These are phyloP conservation scores for Pemphredon lugubris DNA, from an alignment of 2,888 invertebrate genomes.

Conservation along the genomic window DNA sequence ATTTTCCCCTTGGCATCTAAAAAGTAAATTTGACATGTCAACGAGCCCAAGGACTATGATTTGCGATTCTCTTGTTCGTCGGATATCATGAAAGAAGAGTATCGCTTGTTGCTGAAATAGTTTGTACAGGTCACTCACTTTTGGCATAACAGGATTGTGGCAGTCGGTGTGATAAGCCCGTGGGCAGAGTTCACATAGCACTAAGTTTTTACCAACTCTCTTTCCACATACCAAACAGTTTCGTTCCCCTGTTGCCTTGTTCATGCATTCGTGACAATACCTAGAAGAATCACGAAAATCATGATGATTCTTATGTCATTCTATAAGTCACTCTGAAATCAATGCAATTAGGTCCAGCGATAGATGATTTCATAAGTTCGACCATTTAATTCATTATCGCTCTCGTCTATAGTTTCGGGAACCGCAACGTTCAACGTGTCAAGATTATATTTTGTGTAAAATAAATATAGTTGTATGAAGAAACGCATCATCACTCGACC, in stretches of 20 bases:
- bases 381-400: no score
- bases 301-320: background rate
- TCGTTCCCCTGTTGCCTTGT: conserved; percentile 94
- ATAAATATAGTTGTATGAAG: no score
- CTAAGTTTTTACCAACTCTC: conserved; percentile 86
- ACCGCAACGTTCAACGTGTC: no score
- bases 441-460: no score
- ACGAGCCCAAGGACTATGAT: background rate
- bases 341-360: no score
- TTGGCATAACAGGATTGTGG: conserved; percentile 92
- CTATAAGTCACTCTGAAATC: no score
- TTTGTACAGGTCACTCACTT: conserved; percentile 81
- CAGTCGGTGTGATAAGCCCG: conserved; percentile 97
- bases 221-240: conserved; percentile 97
- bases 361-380: no score
- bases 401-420: no score
- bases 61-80: background rate
- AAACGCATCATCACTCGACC: no score
- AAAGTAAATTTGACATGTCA: conserved; percentile 36
- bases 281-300: conserved; percentile 79
- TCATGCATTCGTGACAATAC: conserved; percentile 98
- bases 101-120: no score
- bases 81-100: no score
- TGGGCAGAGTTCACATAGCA: conserved; percentile 94
- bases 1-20: conserved; percentile 90